Conservation (phyloP, 2,797 vertebrate species). For the Acanthurus tractus region DNA sequence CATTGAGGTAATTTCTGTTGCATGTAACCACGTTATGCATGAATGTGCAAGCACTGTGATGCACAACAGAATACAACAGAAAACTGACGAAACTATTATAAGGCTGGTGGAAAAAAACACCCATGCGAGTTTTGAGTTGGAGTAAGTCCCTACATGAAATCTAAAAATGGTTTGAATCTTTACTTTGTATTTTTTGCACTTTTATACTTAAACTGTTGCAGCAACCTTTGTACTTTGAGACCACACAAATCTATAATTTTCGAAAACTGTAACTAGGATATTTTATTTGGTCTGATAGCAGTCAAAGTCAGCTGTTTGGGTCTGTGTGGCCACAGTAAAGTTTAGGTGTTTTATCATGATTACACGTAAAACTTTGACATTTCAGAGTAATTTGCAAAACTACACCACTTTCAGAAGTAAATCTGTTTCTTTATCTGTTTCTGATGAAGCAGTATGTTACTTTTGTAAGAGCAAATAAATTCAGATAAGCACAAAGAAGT, state of each 20-base stretch:
- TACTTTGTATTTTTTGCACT: background rate
- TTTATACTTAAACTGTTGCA: background rate
- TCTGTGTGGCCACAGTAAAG: no score
- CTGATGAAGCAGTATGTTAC: background rate
- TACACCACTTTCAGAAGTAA: background rate
- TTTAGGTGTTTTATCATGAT: no score
- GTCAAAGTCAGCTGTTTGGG: no score
- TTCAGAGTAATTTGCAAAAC: background rate
- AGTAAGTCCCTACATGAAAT: constrained; percentile 1
- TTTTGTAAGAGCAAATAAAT: background rate
- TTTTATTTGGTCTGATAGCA: background rate
- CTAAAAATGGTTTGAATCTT: background rate
- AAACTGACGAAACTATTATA: background rate
- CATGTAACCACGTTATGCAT: background rate
- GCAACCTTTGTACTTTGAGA: no score
- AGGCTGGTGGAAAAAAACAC: background rate
- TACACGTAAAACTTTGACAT: background rate
- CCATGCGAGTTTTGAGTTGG: background rate
- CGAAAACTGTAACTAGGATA: background rate
- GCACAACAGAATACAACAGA: background rate
- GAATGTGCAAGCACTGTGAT: background rate
- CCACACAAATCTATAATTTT: background rate
- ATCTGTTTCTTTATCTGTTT: background rate
- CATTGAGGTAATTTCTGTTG: background rate
- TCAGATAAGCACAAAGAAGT: background rate